Evolutionary conservation across 2,888 invertebrate species (phyloP), one percentile per base, ranked within the genome.

Genomic region (Mayetiola destructor): DNA sequence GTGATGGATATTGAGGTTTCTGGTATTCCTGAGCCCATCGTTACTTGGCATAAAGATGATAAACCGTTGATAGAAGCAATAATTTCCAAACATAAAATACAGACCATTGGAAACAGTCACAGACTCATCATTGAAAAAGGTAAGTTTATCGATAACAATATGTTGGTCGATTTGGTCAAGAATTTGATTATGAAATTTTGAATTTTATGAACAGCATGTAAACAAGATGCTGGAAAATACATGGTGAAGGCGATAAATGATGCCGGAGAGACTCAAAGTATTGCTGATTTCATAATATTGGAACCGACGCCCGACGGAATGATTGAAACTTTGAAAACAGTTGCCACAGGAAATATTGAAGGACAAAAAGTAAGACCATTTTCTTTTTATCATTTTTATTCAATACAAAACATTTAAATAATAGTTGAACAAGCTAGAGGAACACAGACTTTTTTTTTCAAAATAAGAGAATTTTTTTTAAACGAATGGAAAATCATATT

Each of bases 251-350:
- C 86, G 10, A 77, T 77, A 1, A 88, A 88, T 67, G 76, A 80
- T 56, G 85, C 83, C 18, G 87, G 87, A n/a, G 85, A 86, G 71
- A 85, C 86, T n/a, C 81, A 83, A 67, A 85, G 85, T 69, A 83
- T 84, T 61, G 87, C 87, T 9, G 86, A 87, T 66, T 81, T 88
- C 62, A 80, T 82, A 58, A 83, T 88, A 35, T 76, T 81, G 61
- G 84, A 84, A 64, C 80, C 81, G 56, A 79, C 81, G 5, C 81
- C 81, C 0, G 81, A 81, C 61, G 79, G 80, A 14, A 78, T 80
- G 79, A 75, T 80, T 16, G 81, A 81, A 69, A 78, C 80, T 53
- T 80, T 81, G 36, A 81, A 81, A 69, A 81, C 81, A 10, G 77
- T 80, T 35, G 76, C 80, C 48, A 81, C 80, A 63, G 81, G 82